phyloP scores from a whole-genome alignment of 2,888 invertebrate species.

The Criorhina ranunculi region DNA sequence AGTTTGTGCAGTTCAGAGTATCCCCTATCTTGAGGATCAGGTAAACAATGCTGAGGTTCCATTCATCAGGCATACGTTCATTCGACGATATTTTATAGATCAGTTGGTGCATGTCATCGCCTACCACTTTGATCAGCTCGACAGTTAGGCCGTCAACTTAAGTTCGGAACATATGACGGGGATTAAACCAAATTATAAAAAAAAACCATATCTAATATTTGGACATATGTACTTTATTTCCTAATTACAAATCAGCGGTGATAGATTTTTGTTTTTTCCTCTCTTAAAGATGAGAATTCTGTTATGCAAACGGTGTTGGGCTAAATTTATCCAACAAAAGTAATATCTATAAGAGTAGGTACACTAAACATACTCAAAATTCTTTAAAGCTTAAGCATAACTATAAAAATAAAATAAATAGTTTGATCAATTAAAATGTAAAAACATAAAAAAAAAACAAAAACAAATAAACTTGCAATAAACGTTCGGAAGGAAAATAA shows the following conservation, averaged over 20 bases:
- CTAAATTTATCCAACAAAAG: slow-evolving; percentile 17
- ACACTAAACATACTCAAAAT: slow-evolving; percentile 19
- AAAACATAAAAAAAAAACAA: slow-evolving; percentile 21
- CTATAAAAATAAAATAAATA: slow-evolving; percentile 56
- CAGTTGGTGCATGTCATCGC: no score
- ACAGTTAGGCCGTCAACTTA: no score
- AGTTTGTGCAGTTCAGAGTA: no score
- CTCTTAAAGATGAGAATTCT: slow-evolving; percentile 30
- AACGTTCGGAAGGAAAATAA: slow-evolving; percentile 8
- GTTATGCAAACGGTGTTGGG: slow-evolving; percentile 29
- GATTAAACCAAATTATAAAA: background rate
- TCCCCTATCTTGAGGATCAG: no score
- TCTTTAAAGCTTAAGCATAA: slow-evolving; percentile 47
- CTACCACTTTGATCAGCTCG: no score
- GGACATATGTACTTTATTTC: slow-evolving; percentile 41
- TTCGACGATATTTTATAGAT: no score
- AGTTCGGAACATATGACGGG: no score
- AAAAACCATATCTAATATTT: slow-evolving; percentile 3
- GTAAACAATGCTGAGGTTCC: no score
- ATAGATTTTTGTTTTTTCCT: slow-evolving; percentile 16
- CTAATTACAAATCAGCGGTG: slow-evolving; percentile 42
- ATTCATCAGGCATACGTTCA: no score
- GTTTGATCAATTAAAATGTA: slow-evolving; percentile 33
- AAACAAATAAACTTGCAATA: background rate
- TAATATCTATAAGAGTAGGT: slow-evolving; percentile 4